A percentile compares a stretch with the other conserved stretches of the same genome.
These are phyloP conservation scores for Epistrophe grossulariae DNA, from an alignment of 2,888 invertebrate species.

Conservation along the genomic window DNA sequence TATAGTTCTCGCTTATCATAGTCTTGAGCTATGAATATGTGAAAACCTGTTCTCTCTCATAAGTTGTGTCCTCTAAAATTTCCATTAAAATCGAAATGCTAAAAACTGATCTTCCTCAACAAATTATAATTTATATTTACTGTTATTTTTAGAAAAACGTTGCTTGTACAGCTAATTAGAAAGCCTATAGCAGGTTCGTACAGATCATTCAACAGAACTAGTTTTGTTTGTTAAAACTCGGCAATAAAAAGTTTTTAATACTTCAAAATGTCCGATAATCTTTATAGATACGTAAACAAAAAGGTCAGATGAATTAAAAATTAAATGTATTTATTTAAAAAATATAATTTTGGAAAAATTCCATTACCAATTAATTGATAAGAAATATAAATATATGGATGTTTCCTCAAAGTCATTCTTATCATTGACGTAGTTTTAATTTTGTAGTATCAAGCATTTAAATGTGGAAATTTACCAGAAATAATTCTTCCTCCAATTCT, in stretches of 20 bases:
- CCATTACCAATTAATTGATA: constrained; percentile 10
- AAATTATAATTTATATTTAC: background rate
- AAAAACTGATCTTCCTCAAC: background rate
- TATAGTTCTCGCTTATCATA: too few species aligned
- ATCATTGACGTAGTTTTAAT: constrained; percentile 4
- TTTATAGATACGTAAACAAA: background rate
- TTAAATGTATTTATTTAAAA: background rate
- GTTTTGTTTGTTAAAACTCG: too few species aligned
- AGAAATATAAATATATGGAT: background rate
- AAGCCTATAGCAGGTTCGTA: too few species aligned
- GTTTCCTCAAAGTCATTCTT: background rate
- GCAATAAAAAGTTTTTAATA: too few species aligned
- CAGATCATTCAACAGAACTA: too few species aligned
- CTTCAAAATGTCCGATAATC: background rate
- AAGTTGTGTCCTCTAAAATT: too few species aligned
- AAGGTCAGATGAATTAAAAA: background rate
- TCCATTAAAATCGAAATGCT: too few species aligned
- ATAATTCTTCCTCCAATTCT: too few species aligned
- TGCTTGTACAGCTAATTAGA: too few species aligned
- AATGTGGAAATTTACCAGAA: background rate
- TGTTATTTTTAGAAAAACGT: background rate
- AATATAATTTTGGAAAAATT: constrained; percentile 1
- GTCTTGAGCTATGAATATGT: too few species aligned
- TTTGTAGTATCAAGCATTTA: background rate
- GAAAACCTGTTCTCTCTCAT: too few species aligned